phyloP scores from a whole-genome alignment of 2,888 invertebrate genomes.

The Synanthedon andrenaeformis region DNA sequence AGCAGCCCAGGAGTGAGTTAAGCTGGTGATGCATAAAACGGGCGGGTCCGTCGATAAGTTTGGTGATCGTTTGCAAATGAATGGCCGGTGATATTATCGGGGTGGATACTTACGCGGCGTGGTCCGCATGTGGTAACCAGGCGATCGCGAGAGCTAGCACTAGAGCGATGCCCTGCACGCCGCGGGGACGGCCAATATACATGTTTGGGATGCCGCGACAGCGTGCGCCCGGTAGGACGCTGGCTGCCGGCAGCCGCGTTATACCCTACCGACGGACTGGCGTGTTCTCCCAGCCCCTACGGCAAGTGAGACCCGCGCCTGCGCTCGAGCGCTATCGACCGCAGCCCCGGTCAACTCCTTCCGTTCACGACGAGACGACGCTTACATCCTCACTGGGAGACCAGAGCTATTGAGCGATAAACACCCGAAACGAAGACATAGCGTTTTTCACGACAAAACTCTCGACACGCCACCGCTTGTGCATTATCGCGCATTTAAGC shows the following conservation, averaged over 20 bases:
- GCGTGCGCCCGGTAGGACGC: slow-evolving; percentile 33
- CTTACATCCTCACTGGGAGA: slow-evolving; percentile 38
- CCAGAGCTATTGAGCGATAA: slow-evolving; percentile 8
- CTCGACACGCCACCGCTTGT: slow-evolving; percentile 25
- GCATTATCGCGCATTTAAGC: slow-evolving; percentile 20
- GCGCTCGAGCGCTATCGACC: slow-evolving; percentile 7
- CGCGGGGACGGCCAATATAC: slow-evolving; percentile 43
- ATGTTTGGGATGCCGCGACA: slow-evolving; percentile 37
- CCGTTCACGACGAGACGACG: slow-evolving; percentile 27
- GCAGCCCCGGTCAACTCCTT: slow-evolving; percentile 24
- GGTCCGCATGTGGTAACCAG: slow-evolving; percentile 45
- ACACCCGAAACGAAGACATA: slow-evolving; percentile 29
- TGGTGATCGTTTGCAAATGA: slow-evolving; percentile 2
- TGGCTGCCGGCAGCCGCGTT: slow-evolving; percentile 53
- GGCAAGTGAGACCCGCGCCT: slow-evolving; percentile 42
- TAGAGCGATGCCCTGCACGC: slow-evolving; percentile 48
- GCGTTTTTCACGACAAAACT: slow-evolving; percentile 20
- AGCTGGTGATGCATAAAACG: slow-evolving; percentile 11
- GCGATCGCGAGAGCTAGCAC: slow-evolving; percentile 48
- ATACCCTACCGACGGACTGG: slow-evolving; percentile 51
- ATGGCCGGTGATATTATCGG: neutral
- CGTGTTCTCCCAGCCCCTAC: slow-evolving; percentile 25
- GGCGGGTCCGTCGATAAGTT: slow-evolving; percentile 1
- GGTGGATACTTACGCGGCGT: slow-evolving; percentile 52
- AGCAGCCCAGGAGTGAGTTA: too few relatives aligned